Evolutionary conservation across 35 echinoderm and acorn worm species (phyloP).

Genomic region (Lytechinus pictus): DNA sequence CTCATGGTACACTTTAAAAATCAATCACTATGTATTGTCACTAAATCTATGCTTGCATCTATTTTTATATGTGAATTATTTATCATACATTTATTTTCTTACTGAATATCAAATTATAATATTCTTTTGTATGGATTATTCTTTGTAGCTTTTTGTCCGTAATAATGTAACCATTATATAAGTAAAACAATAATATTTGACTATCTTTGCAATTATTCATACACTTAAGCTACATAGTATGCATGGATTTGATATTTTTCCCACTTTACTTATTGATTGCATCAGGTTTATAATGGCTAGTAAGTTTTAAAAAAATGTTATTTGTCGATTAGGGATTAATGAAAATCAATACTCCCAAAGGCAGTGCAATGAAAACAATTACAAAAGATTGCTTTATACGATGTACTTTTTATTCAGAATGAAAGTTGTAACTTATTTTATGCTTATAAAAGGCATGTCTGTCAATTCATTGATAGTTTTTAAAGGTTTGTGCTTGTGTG

Average conservation of each 20-base stretch:
- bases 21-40: background rate
- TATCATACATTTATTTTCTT: background rate
- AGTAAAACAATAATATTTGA: background rate
- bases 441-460: no score
- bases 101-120: background rate
- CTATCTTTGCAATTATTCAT: background rate
- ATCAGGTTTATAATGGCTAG: background rate
- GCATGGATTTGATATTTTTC: background rate
- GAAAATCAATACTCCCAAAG: background rate
- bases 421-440: background rate
- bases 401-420: background rate
- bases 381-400: background rate
- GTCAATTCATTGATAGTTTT: background rate
- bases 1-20: background rate
- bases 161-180: background rate
- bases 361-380: background rate
- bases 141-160: background rate
- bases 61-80: background rate
- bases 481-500: background rate
- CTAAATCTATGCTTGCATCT: background rate
- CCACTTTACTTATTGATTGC: background rate
- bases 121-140: background rate
- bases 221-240: background rate
- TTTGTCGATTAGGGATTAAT: background rate
- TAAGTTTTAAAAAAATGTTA: background rate